Evolutionary conservation across 2,113 vertebrate species (phyloP).

Genomic region (Phalacrocorax carbo): DNA sequence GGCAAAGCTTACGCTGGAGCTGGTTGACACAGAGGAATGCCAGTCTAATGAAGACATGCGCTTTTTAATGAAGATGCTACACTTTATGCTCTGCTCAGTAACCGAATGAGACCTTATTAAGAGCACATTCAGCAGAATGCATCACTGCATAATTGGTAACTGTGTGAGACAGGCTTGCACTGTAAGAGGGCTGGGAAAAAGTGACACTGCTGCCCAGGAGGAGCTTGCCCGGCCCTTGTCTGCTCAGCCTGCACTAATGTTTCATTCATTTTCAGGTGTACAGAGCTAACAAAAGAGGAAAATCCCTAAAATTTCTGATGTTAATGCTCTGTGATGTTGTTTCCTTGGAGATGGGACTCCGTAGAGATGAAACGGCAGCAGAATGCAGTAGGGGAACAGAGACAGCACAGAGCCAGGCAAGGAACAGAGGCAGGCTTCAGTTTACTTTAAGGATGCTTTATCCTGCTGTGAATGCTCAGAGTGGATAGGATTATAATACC

Average conservation of each 20-base stretch:
- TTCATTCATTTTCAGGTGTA: constrained; percentile 21
- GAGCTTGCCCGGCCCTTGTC: background rate
- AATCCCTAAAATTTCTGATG: background rate
- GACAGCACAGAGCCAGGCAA: background rate
- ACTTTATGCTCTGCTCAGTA: background rate
- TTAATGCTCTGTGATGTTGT: background rate
- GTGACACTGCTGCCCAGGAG: background rate
- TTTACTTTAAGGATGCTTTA: constrained; percentile 53
- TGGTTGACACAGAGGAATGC: background rate
- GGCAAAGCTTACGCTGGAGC: background rate
- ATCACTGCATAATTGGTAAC: constrained; percentile 1
- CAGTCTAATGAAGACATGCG: background rate
- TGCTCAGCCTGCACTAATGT: background rate
- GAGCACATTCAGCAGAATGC: background rate
- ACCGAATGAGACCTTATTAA: background rate
- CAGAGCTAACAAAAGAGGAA: constrained; percentile 15
- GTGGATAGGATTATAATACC: background rate
- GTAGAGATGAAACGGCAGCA: background rate
- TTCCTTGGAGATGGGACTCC: constrained; percentile 45
- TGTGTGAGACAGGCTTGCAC: background rate
- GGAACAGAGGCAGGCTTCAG: background rate
- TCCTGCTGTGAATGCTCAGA: constrained; percentile 13
- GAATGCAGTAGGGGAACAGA: background rate
- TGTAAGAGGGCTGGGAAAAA: background rate
- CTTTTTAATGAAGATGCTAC: background rate